phyloP scores from a whole-genome alignment of 2,888 invertebrate species.

The Caenorhabditis imperialis region DNA sequence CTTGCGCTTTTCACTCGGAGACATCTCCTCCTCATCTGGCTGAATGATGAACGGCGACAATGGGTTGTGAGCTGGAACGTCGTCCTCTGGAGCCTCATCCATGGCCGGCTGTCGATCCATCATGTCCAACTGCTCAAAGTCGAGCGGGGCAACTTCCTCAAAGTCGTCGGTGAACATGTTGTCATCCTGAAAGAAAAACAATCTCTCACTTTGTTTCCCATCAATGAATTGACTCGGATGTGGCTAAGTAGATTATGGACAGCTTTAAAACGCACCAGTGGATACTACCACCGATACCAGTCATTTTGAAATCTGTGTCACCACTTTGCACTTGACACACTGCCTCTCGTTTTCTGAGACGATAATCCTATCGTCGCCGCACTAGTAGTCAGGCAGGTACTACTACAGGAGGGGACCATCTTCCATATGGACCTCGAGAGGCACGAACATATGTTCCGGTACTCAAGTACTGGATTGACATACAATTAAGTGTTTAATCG shows the following conservation, averaged over 20 bases:
- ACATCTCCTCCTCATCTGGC: slow-evolving; percentile 24
- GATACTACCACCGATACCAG: slow-evolving; percentile 20
- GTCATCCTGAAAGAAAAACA: slow-evolving; percentile 51
- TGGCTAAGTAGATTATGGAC: slow-evolving; percentile 46
- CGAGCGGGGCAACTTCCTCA: slow-evolving; percentile 53
- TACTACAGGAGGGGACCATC: slow-evolving; percentile 10
- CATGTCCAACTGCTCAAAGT: slow-evolving; percentile 33
- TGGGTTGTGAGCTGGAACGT: slow-evolving; percentile 6
- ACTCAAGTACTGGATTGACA: slow-evolving; percentile 49
- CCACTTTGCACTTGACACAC: slow-evolving; percentile 58
- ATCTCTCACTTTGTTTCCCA: neutral
- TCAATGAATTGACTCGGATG: neutral
- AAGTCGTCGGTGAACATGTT: slow-evolving; percentile 55
- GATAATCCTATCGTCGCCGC: slow-evolving; percentile 48
- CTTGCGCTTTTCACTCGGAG: slow-evolving; percentile 37
- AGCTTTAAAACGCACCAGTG: slow-evolving; percentile 47
- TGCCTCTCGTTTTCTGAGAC: slow-evolving; percentile 28
- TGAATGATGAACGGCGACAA: slow-evolving; percentile 24
- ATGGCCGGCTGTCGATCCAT: slow-evolving; percentile 18
- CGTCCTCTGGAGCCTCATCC: slow-evolving; percentile 25
- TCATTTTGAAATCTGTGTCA: slow-evolving; percentile 49
- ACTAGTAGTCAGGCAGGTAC: slow-evolving; percentile 34
- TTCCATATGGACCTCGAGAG: slow-evolving; percentile 40
- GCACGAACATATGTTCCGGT: slow-evolving; percentile 49
- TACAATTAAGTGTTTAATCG: slow-evolving; percentile 58